phyloP scores from a whole-genome alignment of 1,140 invertebrate genomes.

The Drosophila bocqueti region DNA sequence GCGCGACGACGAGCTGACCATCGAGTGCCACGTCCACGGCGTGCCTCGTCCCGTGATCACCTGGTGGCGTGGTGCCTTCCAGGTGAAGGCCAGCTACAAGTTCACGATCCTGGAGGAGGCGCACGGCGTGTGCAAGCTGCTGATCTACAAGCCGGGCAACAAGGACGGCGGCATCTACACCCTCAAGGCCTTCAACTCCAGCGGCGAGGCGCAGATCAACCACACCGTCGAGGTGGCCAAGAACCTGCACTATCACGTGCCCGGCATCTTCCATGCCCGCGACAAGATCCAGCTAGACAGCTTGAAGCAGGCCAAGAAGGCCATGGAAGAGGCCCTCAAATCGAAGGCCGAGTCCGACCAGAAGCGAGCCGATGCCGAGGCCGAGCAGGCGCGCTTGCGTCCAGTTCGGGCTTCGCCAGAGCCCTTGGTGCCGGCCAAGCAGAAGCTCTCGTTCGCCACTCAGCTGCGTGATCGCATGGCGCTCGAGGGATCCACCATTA shows the following conservation, averaged over 20 bases:
- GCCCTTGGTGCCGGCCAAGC: conserved; percentile 74
- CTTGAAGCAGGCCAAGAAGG: conserved; percentile 66
- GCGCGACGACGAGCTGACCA: conserved; percentile 82
- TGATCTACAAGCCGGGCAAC: conserved; percentile 87
- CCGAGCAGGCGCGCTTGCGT: conserved; percentile 60
- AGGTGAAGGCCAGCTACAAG: conserved; percentile 80
- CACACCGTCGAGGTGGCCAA: conserved; percentile 79
- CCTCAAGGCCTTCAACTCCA: conserved; percentile 88
- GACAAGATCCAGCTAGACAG: conserved; percentile 73
- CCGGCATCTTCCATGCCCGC: conserved; percentile 78
- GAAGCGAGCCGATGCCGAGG: conserved; percentile 68
- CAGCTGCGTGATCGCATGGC: conserved; percentile 91
- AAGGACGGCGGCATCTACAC: conserved; percentile 88
- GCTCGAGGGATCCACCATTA: conserved; percentile 90
- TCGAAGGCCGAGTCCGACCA: conserved; percentile 78
- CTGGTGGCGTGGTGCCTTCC: conserved; percentile 80
- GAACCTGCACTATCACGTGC: conserved; percentile 78
- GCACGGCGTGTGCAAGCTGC: conserved; percentile 86
- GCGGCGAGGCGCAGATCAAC: conserved; percentile 87
- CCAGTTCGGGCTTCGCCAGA: conserved; percentile 69
- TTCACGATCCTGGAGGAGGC: conserved; percentile 84
- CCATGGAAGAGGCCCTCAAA: conserved; percentile 75
- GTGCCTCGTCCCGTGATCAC: conserved; percentile 74
- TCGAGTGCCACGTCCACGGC: conserved; percentile 80
- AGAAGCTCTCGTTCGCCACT: conserved; percentile 89